Percentiles rank a stretch among this genome's conserved stretches.
Conservation (phyloP, 2,113 vertebrate genomes). For the Penelope pileata region DNA sequence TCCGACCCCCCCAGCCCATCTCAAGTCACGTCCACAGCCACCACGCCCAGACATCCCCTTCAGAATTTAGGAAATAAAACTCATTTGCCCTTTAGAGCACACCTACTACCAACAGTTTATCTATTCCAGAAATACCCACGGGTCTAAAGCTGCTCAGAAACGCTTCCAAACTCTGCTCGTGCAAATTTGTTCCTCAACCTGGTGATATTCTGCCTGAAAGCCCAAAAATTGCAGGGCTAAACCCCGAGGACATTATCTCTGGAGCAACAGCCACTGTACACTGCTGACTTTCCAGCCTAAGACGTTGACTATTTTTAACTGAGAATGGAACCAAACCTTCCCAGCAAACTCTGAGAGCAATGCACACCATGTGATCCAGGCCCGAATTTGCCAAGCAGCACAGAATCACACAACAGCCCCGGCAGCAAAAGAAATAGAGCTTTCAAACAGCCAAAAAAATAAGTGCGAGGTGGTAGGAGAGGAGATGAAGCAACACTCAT, state of each 20-base stretch:
- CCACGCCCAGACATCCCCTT: fast-evolving
- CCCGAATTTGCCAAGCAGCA: neutral
- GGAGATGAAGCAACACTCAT: fast-evolving
- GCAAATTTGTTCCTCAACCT: neutral
- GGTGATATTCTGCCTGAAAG: neutral
- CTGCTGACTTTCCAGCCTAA: neutral
- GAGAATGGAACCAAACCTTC: neutral
- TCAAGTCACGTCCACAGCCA: neutral
- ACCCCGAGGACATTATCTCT: neutral
- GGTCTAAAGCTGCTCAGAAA: neutral
- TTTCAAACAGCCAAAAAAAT: neutral
- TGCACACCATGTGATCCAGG: neutral
- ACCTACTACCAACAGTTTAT: fast-evolving
- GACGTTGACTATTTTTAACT: neutral
- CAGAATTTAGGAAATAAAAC: neutral
- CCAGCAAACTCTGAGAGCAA: neutral
- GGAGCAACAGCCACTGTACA: neutral
- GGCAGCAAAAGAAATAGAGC: neutral
- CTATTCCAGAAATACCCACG: neutral
- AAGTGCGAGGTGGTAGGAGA: fast-evolving
- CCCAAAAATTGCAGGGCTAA: neutral
- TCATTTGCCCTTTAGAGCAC: neutral
- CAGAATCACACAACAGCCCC: neutral
- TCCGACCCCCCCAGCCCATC: neutral
- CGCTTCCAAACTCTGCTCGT: fast-evolving